Evolutionary conservation across 2,113 vertebrate genomes (phyloP), one percentile per base, ranked within the genome.

Genomic region (Ia io): DNA sequence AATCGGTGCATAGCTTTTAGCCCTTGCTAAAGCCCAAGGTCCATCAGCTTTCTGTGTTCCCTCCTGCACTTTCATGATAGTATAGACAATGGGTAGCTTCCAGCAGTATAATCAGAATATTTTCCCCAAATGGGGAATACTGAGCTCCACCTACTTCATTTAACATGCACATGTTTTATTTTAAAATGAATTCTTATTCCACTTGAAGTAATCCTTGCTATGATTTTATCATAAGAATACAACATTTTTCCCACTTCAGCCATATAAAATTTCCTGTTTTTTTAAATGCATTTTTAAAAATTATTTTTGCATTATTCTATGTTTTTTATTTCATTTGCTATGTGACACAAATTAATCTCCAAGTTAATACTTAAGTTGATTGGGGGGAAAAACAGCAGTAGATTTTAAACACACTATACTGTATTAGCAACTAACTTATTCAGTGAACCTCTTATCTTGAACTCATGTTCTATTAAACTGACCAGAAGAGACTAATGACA

Each of bases 401-500:
- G 30, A 44, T 79, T 83, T 74, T 56, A 84, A 74, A 61, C 20
- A 42, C 13, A 63, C 0, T 76, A 22, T 49, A 12, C 10, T 35
- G 14, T 30, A 47, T 76, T 59, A 73, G 4, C n/a, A 88, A n/a
- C 11, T 35, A 63, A 42, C 14, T 94, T 47, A 76, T 65, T 77
- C 32, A 88, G 61, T 3, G 22, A 93, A 30, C 3, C 22, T 79
- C 88, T 93, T 92, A 84, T 87, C 79, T 65, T 83, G 30, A 42
- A 83, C 5, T 67, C 12, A 9, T 53, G 28, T 78, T 94, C 73
- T 79, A 28, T 73, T 92, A 83, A 96, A 83, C 69, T 70, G 79
- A 92, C 67, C 47, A 56, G 40, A 92, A 90, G 18, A 87, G 35
- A 89, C 84, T 86, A 87, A 79, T 87, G 65, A 53, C 20, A 56